phyloP scores from a whole-genome alignment of 2,797 vertebrate species.

The Galago senegalensis region DNA sequence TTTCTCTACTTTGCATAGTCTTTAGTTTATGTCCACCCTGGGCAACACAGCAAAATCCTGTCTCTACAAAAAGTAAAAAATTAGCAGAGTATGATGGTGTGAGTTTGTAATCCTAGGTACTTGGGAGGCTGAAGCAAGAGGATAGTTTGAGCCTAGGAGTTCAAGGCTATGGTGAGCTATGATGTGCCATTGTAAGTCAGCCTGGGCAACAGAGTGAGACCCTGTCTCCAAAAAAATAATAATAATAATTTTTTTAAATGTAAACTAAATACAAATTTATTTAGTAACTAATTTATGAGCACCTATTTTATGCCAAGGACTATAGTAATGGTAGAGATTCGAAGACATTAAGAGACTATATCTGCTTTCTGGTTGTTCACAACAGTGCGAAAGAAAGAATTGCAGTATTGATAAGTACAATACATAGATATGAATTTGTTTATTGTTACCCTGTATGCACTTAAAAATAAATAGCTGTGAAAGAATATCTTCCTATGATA shows the following conservation, averaged over 20 bases:
- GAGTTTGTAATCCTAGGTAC: background rate
- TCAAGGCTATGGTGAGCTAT: background rate
- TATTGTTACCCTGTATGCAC: background rate
- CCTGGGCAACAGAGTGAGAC: background rate
- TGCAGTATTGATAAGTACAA: background rate
- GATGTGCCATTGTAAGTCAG: background rate
- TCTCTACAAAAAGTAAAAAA: background rate
- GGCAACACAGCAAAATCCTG: background rate
- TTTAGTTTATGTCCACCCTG: background rate
- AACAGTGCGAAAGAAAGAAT: conserved; percentile 1
- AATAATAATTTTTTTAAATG: background rate
- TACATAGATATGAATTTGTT: background rate
- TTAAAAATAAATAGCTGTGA: background rate
- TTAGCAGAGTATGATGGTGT: background rate
- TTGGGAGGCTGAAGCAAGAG: background rate
- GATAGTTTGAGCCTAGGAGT: background rate
- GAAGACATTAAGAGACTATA: background rate
- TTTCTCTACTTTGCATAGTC: conserved; percentile 25
- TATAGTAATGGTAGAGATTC: background rate
- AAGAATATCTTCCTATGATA: background rate
- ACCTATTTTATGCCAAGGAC: background rate
- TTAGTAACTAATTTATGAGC: background rate
- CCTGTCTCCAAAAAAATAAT: background rate
- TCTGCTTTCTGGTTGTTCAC: background rate
- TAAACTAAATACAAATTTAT: conserved; percentile 50